These are phyloP conservation scores for Chaitophorus viminalis DNA, from an alignment of 2,888 invertebrate genomes.

Conservation along the genomic window DNA sequence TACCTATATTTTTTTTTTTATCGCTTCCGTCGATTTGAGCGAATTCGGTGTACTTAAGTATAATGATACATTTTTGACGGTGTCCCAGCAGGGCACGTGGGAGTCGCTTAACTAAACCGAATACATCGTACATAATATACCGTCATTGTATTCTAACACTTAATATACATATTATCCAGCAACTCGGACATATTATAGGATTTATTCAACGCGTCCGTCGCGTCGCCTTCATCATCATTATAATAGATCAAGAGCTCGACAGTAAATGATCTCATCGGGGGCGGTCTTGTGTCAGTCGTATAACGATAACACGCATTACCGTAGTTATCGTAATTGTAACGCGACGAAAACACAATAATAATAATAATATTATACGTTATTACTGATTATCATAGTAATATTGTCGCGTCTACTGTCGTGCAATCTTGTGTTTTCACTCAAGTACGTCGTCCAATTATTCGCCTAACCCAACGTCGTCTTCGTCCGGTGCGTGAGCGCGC, in stretches of 20 bases:
- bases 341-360: not conserved
- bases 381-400: not conserved
- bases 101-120: not conserved
- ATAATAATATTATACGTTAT: not conserved
- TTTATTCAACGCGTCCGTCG: not conserved
- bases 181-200: not conserved
- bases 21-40: not conserved
- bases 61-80: not conserved
- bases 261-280: not conserved
- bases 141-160: not conserved
- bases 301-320: not conserved
- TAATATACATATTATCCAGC: not conserved
- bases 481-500: slow-evolving; percentile 34
- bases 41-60: not conserved
- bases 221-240: not conserved
- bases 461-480: slow-evolving; percentile 23
- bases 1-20: not conserved
- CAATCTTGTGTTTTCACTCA: not conserved
- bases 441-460: slow-evolving; percentile 37
- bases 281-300: not conserved
- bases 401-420: not conserved
- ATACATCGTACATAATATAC: not conserved
- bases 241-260: not conserved
- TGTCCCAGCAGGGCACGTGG: not conserved
- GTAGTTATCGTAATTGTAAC: not conserved